Evolutionary conservation across 2,888 invertebrate species (phyloP).

Genomic region (Caenorhabditis sulstoni): DNA sequence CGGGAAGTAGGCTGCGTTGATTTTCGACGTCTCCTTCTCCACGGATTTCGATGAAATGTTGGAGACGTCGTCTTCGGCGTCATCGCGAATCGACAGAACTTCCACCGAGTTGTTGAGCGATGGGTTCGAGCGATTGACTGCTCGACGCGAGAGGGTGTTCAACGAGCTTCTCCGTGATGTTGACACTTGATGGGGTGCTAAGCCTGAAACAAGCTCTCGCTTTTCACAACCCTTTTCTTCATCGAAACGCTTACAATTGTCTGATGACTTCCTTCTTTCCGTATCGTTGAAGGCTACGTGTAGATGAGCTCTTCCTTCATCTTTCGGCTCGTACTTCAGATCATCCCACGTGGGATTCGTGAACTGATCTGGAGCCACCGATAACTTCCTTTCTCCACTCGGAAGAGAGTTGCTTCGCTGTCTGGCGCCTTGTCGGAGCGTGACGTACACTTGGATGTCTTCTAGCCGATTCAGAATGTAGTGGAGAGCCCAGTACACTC

Average conservation of each 20-base stretch:
- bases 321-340: constrained; percentile 64
- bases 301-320: constrained; percentile 56
- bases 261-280: constrained; percentile 51
- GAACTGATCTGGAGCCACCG: constrained; percentile 60
- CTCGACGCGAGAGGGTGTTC: constrained; percentile 53
- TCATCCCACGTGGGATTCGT: constrained; percentile 78
- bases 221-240: too few species aligned
- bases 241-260: constrained; percentile 42
- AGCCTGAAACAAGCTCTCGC: constrained; percentile 32
- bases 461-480: constrained; percentile 83
- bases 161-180: constrained; percentile 58
- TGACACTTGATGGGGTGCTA: constrained; percentile 34
- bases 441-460: constrained; percentile 80
- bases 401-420: constrained; percentile 72
- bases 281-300: constrained; percentile 74
- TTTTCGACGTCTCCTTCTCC: constrained; percentile 59
- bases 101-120: constrained; percentile 71
- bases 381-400: constrained; percentile 60
- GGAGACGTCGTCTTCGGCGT: constrained; percentile 60
- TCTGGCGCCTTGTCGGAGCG: constrained; percentile 42
- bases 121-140: constrained; percentile 68
- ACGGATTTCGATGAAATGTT: constrained; percentile 67
- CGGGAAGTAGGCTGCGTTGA: constrained; percentile 56
- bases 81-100: constrained; percentile 67
- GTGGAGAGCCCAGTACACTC: constrained; percentile 96